phyloP scores from a whole-genome alignment of 2,797 vertebrate genomes.

The Buphagus erythrorhynchus region DNA sequence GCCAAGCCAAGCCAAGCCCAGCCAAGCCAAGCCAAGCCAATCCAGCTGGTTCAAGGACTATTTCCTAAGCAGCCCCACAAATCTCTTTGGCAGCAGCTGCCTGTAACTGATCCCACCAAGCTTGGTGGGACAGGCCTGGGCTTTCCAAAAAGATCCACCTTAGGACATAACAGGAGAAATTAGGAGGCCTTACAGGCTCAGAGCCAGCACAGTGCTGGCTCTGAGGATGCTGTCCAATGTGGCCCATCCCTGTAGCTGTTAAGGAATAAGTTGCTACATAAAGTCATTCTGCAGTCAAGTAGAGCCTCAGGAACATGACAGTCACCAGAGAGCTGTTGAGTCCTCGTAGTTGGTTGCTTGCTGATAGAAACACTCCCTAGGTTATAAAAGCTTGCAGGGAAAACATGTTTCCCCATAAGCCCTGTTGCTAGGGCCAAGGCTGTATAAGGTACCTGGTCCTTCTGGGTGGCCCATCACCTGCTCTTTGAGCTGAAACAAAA shows the following conservation, averaged over 20 bases:
- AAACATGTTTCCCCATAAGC: background rate
- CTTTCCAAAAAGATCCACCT: conserved; percentile 28
- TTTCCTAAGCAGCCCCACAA: background rate
- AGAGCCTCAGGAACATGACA: background rate
- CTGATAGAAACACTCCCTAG: background rate
- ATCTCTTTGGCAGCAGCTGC: background rate
- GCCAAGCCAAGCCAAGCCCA: background rate
- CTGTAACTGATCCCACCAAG: background rate
- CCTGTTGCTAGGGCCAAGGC: background rate
- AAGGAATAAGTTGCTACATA: background rate
- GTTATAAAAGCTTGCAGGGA: background rate
- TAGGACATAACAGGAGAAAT: conserved; percentile 45
- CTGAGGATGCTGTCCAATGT: background rate
- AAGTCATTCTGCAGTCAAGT: background rate
- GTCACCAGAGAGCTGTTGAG: conserved; percentile 20
- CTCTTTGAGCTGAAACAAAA: background rate
- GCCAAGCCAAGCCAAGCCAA: background rate
- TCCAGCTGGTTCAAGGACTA: background rate
- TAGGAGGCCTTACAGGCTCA: background rate
- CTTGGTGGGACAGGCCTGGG: background rate
- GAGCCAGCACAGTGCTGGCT: conserved; percentile 30
- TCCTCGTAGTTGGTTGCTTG: conserved; percentile 37
- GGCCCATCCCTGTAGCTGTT: background rate
- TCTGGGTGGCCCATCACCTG: background rate
- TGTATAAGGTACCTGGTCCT: background rate